Base-by-base conservation (phyloP, 1,140 invertebrate genomes). In the Himalopsyche phryganea region DNA sequence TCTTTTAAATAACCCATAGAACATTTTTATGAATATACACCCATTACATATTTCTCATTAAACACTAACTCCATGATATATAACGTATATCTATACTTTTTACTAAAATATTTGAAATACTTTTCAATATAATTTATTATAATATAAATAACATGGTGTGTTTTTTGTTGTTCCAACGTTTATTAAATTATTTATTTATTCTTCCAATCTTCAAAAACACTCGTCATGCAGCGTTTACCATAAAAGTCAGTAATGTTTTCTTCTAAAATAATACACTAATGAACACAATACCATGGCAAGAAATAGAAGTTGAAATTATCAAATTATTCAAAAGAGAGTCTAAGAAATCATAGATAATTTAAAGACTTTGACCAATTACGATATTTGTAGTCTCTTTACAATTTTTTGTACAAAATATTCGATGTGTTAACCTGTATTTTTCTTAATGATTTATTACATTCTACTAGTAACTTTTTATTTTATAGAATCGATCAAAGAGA, bases 121-220 rank as follows among this genome's bases (percentile, higher is more conserved):
- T 40, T 40, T 40, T 15, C 11, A 40, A 40, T 40, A 40, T 40
- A 40, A 13, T 40, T 40, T 40, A 15, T 40, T 40, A 40, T 15
- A 40, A 40, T 40, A 40, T 40, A 40, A 40, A 40, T 40, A 40
- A 40, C 38, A 40, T 40, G 38, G 38, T 40, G 38, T 40, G 38
- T 40, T 40, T n/a, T 40, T 40, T 40, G 15, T 13, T 15, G n/a
- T n/a, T 13, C 38, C 15, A 40, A 13, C 15, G 11, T 40, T 40
- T 40, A 40, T 40, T 40, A 40, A 13, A 13, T 40, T 15, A n/a
- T 40, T 40, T 40, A 40, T 13, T 40, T 40, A 15, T 40, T 40
- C n/a, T 11, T 40, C n/a, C 11, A 40, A 40, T 40, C 11, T 13
- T 15, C 23, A 28, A 28, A 28, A 28, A 28, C 23, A 28, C 23